Evolutionary conservation across 2,113 vertebrate genomes (phyloP), one percentile per base, ranked within the genome.

Genomic region (Madoqua kirkii): DNA sequence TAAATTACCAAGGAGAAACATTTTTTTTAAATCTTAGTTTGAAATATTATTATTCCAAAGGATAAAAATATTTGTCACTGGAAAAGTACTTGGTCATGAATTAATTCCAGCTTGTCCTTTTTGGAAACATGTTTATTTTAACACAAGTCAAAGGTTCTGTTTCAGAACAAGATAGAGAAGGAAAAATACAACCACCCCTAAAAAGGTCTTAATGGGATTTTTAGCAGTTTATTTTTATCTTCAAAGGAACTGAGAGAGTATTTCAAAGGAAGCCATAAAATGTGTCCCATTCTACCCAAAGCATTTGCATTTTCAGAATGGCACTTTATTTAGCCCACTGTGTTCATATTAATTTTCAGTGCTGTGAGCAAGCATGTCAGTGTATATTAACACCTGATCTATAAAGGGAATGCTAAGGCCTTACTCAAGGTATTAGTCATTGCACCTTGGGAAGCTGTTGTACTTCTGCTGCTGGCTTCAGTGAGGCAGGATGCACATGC

Each of bases 321-420:
- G 93, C 87, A 97, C 97, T 98, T 98, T 97, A 93, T 98, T 98
- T 98, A 98, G 98, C 97, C 93, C 96, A 97, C 95, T 89, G 95
- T 92, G 97, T 97, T 98, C 86, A 55, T 98, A 98, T 98, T 99
- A 98, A 98, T 99, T 99, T 99, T 98, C 98, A 95, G 97, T 93
- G 95, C 98, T 98, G 97, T 94, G 97, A 98, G 98, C 96, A 98
- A 98, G 98, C 98, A 98, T 98, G 98, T 98, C 98, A 98, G 98
- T 97, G 98, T 98, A 98, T 98, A 98, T 99, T 98, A 99, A 98
- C 98, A 99, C 98, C 99, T 99, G 98, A 99, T 99, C 98, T 99
- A 99, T 98, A 98, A 99, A 99, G 98, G 98, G 98, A 99, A 98
- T 71, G 83, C 98, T 95, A 98, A 98, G 98, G 98, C 97, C 98